Base-by-base conservation (phyloP, 2,113 vertebrate genomes). In the Pristiophorus japonicus region DNA sequence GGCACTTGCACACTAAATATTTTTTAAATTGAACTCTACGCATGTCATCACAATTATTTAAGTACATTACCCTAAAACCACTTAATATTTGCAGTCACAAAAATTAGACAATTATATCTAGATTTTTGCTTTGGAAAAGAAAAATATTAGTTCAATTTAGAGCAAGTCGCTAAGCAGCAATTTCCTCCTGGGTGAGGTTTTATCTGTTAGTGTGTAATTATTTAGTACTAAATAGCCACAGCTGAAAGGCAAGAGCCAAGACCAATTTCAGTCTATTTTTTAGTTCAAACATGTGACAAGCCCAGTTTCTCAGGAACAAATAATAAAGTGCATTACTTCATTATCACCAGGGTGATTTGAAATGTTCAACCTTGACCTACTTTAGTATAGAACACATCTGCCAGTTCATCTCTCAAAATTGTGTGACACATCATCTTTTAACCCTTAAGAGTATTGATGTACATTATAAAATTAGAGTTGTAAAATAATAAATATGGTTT, bases 281-380 rank as follows among this genome's bases (percentile, higher is more conserved):
- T 45, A 18, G 78, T 24, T 90, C 55, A 63, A 92, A 92, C 8
- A 38, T 63, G 51, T 8, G 55, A 38, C 55, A 65, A 92, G 24
- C 59, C n/a, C 59, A 92, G 18, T 92, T 92, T 92, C 55, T 38
- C 30, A 92, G n/a, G 90, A 92, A 92, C 24, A 87, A 51, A 51
- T 47, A 47, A 81, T 45, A 42, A 59, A 59, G 30, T 34, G 55
- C 34, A n/a, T n/a, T n/a, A 91, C 3, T 92, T 38, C 24, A 63
- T 87, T 87, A 51, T 63, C 38, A 34, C 88, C 88, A 62, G 88
- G 55, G 84, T 51, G 47, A 87, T n/a, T 34, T n/a, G 27, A 62
- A 91, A 62, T 47, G 34, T 4, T 92, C 34, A 63, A 42, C 55
- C 62, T 92, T 92, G 59, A 62, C 90, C 55, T 92, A 65, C 55